These are phyloP conservation scores for Argyresthia albistria DNA, from an alignment of 2,888 invertebrate species.

Conservation along the genomic window DNA sequence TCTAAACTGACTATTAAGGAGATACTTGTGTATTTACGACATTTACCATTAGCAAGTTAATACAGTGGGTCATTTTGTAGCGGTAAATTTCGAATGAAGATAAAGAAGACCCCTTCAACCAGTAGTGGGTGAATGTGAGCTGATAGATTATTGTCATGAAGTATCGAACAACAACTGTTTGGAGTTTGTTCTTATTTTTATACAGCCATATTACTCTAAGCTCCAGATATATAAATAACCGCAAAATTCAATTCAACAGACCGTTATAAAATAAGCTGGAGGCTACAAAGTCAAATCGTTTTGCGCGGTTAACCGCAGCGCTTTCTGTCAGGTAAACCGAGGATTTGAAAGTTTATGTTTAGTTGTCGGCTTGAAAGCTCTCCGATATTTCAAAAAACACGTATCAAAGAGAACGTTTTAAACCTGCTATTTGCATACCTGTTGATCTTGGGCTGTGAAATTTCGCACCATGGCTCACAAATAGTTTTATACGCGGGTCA, in stretches of 20 bases:
- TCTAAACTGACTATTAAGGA: conserved; percentile 59
- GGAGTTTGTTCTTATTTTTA: neutral
- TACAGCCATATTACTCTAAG: conserved; percentile 23
- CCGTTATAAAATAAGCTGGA: conserved; percentile 68
- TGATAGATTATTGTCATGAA: too few relatives aligned
- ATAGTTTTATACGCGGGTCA: neutral
- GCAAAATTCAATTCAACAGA: conserved; percentile 68
- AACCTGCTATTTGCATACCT: conserved; percentile 38
- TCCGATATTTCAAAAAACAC: conserved; percentile 40
- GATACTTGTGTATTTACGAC: conserved; percentile 57
- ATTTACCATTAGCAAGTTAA: conserved; percentile 28
- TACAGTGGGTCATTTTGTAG: conserved; percentile 11
- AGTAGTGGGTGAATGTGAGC: too few relatives aligned
- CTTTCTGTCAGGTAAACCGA: conserved; percentile 55
- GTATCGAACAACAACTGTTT: too few relatives aligned
- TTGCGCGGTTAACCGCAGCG: conserved; percentile 65
- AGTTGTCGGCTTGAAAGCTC: conserved; percentile 36
- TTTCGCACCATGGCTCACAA: conserved; percentile 1
- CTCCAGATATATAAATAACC: conserved; percentile 66
- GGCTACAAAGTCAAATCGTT: conserved; percentile 66
- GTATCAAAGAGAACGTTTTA: conserved; percentile 25
- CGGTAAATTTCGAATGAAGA: neutral
- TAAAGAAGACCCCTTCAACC: too few relatives aligned
- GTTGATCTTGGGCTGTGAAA: conserved; percentile 25
- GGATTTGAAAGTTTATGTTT: conserved; percentile 58